phyloP scores from a whole-genome alignment of 2,113 vertebrate genomes.

The Stigmatopora argus region DNA sequence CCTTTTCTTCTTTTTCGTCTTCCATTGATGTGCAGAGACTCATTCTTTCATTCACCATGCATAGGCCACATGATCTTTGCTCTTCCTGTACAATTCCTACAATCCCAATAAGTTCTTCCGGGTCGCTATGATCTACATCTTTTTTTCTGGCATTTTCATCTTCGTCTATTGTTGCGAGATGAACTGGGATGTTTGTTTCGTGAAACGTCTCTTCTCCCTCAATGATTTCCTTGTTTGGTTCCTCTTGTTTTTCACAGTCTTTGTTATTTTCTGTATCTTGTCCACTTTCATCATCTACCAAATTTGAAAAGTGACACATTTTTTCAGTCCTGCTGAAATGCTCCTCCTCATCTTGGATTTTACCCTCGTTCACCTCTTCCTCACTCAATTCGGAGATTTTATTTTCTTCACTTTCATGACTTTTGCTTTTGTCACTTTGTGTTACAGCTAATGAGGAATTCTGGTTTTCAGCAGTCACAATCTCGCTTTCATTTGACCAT shows the following conservation, averaged over 20 bases:
- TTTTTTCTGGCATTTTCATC: neutral
- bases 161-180: neutral
- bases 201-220: neutral
- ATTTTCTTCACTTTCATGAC: neutral
- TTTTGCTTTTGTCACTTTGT: neutral
- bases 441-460: neutral
- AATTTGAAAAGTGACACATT: neutral
- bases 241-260: neutral
- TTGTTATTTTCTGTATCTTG: neutral
- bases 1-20: neutral
- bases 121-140: neutral
- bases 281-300: neutral
- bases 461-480: neutral
- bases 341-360: neutral
- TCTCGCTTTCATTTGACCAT: neutral
- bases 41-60: neutral
- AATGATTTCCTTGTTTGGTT: neutral
- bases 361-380: neutral
- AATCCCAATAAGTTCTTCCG: neutral
- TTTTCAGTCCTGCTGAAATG: neutral
- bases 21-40: neutral
- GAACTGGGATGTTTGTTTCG: neutral
- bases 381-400: neutral
- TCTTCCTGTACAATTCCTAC: neutral
- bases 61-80: neutral